These are phyloP conservation scores for Leptodirus hochenwartii DNA, from an alignment of 2,888 invertebrate species.

Conservation along the genomic window DNA sequence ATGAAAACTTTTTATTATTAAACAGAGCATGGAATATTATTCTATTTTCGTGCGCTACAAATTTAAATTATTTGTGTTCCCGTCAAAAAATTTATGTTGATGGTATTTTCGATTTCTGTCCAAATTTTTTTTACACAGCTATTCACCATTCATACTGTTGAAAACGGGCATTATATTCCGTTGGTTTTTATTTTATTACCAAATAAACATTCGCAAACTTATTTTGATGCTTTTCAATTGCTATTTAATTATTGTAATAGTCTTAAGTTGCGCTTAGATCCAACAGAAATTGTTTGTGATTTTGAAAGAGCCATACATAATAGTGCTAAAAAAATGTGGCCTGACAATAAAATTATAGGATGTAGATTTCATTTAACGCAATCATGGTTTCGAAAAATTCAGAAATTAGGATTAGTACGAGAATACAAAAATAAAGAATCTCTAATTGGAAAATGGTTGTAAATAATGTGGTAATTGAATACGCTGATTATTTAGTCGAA, in stretches of 20 bases:
- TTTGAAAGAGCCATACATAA: slow-evolving; percentile 6
- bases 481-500: slow-evolving; percentile 6
- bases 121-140: too few relatives aligned
- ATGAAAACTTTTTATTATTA: too few relatives aligned
- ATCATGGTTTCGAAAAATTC: slow-evolving; percentile 7
- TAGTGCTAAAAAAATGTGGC: slow-evolving; percentile 1
- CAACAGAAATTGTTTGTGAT: slow-evolving; percentile 5
- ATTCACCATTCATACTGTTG: too few relatives aligned
- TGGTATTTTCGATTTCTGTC: too few relatives aligned
- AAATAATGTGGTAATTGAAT: slow-evolving; percentile 1
- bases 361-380: slow-evolving; percentile 7
- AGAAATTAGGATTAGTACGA: slow-evolving; percentile 2
- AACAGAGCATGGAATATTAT: too few relatives aligned
- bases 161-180: too few relatives aligned
- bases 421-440: slow-evolving; percentile 5
- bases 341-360: neutral
- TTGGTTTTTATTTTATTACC: too few relatives aligned
- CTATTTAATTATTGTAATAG: slow-evolving; percentile 1
- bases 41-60: too few relatives aligned
- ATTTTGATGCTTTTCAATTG: slow-evolving; percentile 1
- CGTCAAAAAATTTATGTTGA: too few relatives aligned
- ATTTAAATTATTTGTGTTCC: too few relatives aligned
- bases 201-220: slow-evolving; percentile 1
- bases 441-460: slow-evolving; percentile 3
- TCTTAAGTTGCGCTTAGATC: slow-evolving; percentile 1